Evolutionary conservation across 2,888 invertebrate species (phyloP), one percentile per base, ranked within the genome.

Genomic region (Automeris io): DNA sequence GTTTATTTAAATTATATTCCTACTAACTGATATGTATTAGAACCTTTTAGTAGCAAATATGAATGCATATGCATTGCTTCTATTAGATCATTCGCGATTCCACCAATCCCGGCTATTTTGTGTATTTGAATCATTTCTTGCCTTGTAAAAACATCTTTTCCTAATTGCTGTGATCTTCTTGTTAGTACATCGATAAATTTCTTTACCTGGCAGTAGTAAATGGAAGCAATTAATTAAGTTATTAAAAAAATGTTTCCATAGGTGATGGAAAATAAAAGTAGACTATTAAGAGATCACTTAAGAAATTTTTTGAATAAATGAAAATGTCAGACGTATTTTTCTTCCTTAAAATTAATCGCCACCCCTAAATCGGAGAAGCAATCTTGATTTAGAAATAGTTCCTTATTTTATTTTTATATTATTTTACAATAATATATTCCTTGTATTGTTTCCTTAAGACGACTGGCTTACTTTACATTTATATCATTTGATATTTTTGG

Each of bases 31-130:
- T 93, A 95, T 35, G 91, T 81, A 61, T 91, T 90, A 9, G 90
- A 88, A 1, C 92, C 94, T 74, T 94, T 95, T 61, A 95, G 92
- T 47, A 98, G 81, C 47, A 98, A 82, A 77, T 92, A 93, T 6
- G 97, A 96, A 70, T 95, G 94, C 54, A 91, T 88, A 69, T 98
- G 97, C 51, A 97, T 88, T 22, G 92, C 90, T 49, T 92, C 90
- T 36, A 98, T 88, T 33, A 96, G 87, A 46, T 90, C 89, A 33
- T 88, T 88, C 47, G 95, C 90, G 60, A 93, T 91, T 1, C 89
- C 86, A 0, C 88, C 68, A 25, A 97, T 87, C 2, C 91, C 91
- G 0, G 90, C 89, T 5, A 89, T 85, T 53, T 86, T 80, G 18
- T 92, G 92, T 37, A 96, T 87, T 60, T 93, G 90, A 62, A 91